Evolutionary conservation across 2,888 invertebrate genomes (phyloP), one percentile per base, ranked within the genome.

Genomic region (Tromatobia lineatoria): DNA sequence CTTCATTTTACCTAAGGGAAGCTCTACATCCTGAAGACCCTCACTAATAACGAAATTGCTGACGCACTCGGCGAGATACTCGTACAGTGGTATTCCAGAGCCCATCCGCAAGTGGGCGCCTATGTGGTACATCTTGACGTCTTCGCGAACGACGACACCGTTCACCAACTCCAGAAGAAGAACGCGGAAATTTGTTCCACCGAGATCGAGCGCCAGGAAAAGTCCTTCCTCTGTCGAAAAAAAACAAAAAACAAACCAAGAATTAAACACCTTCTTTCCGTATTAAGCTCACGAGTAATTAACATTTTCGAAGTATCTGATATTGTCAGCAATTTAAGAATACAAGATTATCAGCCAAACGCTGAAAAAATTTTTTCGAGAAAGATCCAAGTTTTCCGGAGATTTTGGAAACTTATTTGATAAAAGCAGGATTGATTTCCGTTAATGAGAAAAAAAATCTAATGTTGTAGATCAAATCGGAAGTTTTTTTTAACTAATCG

Each of bases 151-250:
- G 18, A 96, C 94, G 76, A 93, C 92, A 0, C 96, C 96, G 11
- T 94, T 93, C 4, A 90, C 90, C 86, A 97, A 93, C 88, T 96
- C 95, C 88, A 97, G 93, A 54, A 96, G 94, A 29, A 97, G 94
- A 15, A 97, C 96, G 11, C 97, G 95, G 93, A 97, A 97, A 94
- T 97, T 97, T 29, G 97, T 97, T 23, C 97, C 97, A 3, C 97
- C 97, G 80, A 98, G 95, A 93, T 98, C 97, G 87, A 97, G 93
- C 2, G 97, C 97, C 87, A 97, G 93, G 92, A 95, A 97, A 69
- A 96, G 94, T 0, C 97, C 97, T 86, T 96, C 95, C 96, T 96
- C 92, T 88, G 91, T 83, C 89, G 89, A 61, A 70, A 70, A 23
- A 52, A 23, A 74, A 38, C 11, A 13, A 38, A 38, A 10, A 20